Conservation (phyloP, 2,113 vertebrate species). For the Piprites chloris region DNA sequence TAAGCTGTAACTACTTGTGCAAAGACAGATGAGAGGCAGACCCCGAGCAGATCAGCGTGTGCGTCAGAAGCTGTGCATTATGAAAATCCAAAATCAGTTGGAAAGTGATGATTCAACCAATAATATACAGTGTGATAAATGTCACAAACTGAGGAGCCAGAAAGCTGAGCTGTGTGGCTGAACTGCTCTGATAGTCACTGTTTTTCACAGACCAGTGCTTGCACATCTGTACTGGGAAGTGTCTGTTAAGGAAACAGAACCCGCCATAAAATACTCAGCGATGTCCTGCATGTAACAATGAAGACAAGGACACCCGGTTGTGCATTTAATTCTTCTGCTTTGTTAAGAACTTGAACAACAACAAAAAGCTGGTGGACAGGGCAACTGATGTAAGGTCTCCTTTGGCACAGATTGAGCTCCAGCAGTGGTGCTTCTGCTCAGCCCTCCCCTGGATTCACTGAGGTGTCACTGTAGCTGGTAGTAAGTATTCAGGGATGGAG, state of each 20-base stretch:
- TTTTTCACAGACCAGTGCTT: not conserved
- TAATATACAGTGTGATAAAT: not conserved
- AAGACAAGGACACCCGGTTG: conserved; percentile 2
- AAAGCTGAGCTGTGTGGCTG: not conserved
- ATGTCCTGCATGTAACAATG: not conserved
- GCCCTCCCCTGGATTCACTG: not conserved
- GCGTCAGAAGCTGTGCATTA: not conserved
- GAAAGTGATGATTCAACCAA: not conserved
- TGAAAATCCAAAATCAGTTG: not conserved
- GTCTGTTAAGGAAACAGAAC: conserved; percentile 5
- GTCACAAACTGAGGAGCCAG: not conserved
- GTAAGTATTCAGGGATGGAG: not conserved
- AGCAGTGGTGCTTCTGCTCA: not conserved
- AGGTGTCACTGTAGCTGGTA: too few relatives aligned
- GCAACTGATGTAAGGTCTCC: not conserved
- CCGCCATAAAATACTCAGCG: conserved; percentile 1
- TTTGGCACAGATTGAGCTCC: conserved; percentile 4
- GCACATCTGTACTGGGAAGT: not conserved
- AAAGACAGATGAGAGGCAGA: not conserved
- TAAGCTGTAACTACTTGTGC: not conserved
- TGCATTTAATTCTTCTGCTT: not conserved
- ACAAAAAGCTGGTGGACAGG: not conserved
- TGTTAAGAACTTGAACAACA: not conserved
- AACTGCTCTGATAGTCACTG: not conserved
- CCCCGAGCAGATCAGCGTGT: not conserved